Percentiles rank a stretch among this genome's conserved stretches.
phyloP scores from a whole-genome alignment of 2,888 invertebrate genomes.

The Scaptodrosophila latifasciaeformis region DNA sequence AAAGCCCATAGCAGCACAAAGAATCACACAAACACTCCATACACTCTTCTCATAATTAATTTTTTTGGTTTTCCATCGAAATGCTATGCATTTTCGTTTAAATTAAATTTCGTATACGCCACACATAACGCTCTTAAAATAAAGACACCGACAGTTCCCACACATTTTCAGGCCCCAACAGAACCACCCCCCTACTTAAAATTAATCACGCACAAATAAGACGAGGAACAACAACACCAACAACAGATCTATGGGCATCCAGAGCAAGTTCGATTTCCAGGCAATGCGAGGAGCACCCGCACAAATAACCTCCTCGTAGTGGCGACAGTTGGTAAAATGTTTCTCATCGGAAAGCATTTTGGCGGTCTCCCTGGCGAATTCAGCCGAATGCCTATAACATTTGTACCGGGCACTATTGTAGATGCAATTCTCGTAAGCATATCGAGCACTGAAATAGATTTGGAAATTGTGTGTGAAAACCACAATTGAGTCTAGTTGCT shows the following conservation, averaged over 20 bases:
- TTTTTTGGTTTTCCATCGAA: too few species aligned
- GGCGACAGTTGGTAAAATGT: slow-evolving; percentile 72
- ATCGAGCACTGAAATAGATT: slow-evolving; percentile 65
- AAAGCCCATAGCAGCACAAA: slow-evolving; percentile 21
- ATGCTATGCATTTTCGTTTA: slow-evolving; percentile 64
- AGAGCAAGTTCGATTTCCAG: background rate
- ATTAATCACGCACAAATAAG: background rate
- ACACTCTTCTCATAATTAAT: too few species aligned
- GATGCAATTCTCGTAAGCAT: slow-evolving; percentile 74
- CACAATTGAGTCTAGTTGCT: background rate
- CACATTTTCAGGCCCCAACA: slow-evolving; percentile 2
- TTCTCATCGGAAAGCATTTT: slow-evolving; percentile 73
- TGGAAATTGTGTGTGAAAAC: too few species aligned
- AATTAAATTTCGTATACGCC: slow-evolving; percentile 33
- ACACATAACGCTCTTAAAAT: background rate
- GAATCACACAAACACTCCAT: background rate
- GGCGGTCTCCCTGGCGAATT: slow-evolving; percentile 72
- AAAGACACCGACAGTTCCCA: slow-evolving; percentile 12
- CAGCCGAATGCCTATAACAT: slow-evolving; percentile 72
- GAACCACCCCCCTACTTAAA: too few species aligned
- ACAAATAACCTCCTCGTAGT: slow-evolving; percentile 67
- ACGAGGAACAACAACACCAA: background rate
- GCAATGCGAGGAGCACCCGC: slow-evolving; percentile 20
- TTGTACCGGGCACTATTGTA: slow-evolving; percentile 74
- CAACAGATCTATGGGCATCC: background rate